Conservation (phyloP, 2,113 vertebrate genomes). For the Sorex fumeus region DNA sequence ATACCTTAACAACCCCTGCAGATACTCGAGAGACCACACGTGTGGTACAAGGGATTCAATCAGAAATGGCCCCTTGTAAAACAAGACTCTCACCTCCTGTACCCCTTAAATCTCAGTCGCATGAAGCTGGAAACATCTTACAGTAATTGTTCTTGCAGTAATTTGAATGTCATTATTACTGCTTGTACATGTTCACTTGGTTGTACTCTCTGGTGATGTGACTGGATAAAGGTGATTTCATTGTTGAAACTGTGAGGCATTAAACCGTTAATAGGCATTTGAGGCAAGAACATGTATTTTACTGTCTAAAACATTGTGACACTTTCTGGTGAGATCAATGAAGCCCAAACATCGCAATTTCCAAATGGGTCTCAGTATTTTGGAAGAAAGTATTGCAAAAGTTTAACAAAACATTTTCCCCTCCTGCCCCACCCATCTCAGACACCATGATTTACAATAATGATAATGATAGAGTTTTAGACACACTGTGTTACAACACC, state of each 20-base stretch:
- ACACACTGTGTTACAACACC: too few relatives aligned
- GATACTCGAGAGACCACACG: too few relatives aligned
- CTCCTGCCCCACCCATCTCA: too few relatives aligned
- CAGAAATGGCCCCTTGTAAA: too few relatives aligned
- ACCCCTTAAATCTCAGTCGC: background rate
- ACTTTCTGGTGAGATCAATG: background rate
- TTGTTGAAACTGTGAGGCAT: background rate
- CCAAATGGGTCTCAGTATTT: conserved; percentile 36
- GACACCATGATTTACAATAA: too few relatives aligned
- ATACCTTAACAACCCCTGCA: too few relatives aligned
- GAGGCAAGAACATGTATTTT: background rate
- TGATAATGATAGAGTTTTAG: too few relatives aligned
- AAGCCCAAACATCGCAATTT: background rate
- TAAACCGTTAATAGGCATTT: background rate
- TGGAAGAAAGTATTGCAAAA: background rate
- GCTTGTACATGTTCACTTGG: background rate
- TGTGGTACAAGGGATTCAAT: too few relatives aligned
- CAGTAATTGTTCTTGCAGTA: background rate
- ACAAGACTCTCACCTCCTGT: too few relatives aligned
- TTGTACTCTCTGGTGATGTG: background rate
- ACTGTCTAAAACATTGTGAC: background rate
- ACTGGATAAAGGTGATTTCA: background rate
- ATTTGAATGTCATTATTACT: background rate
- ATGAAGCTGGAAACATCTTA: background rate
- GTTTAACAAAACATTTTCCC: background rate